Evolutionary conservation across 2,797 vertebrate species (phyloP), one percentile per base, ranked within the genome.

Genomic region (Macropodus opercularis): DNA sequence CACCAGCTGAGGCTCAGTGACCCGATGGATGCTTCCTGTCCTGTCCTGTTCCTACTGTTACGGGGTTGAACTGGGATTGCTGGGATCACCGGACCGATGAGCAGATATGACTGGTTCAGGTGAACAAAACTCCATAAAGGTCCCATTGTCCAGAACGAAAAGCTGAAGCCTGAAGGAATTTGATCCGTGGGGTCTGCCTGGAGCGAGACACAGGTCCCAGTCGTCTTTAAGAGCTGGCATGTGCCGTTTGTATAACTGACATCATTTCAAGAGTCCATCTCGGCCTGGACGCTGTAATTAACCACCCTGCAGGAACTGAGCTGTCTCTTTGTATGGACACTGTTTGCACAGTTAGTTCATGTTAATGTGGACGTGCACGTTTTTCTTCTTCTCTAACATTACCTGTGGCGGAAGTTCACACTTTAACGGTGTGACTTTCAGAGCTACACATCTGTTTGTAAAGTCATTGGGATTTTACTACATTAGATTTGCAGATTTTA

Each of bases 31-130:
- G 38, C 32, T 23, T 12, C 1, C 9, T 50, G 17, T n/a, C n/a
- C n/a, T n/a, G n/a, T n/a, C n/a, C n/a, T 19, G 40, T 35, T 49
- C 39, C 53, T 5, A 21, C 24, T 43, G 52, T 59, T 4, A 9
- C 1, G 9, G 56, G 3, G 11, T 62, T 34, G 57, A 35, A 5
- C 22, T 43, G 43, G 18, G 44, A 63, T 52, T 55, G 67, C 52
- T 49, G 2, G 15, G n/a, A 14, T 5, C 3, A 34, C 34, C 0
- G 12, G 12, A 26, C 68, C 75, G 83, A 81, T 75, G 21, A 62
- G 34, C 46, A 63, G 76, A 78, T 79, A 49, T 50, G 79, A 85
- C 78, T 81, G 77, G 72, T 69, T 83, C 84, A 80, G 75, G 81
- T 87, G 77, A 58, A 29, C 63, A 23, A 58, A 27, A 38, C 43